Conservation (phyloP, 2,888 invertebrate genomes). For the Junonia oenone region DNA sequence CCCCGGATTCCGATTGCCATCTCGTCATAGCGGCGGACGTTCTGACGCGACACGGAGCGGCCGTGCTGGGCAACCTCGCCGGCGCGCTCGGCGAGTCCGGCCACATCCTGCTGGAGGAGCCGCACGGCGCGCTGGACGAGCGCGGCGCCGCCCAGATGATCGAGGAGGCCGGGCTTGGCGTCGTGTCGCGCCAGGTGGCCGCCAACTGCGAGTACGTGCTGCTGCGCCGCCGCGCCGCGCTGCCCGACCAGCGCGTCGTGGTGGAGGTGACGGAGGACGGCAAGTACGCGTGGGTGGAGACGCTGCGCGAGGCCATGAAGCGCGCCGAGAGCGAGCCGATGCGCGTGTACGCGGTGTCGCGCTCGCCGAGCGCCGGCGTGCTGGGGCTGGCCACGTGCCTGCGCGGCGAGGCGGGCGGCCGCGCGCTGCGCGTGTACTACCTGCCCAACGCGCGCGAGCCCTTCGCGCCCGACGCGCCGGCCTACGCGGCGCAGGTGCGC, state of each 20-base stretch:
- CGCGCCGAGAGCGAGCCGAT: slow-evolving; percentile 79
- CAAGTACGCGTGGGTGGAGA: slow-evolving; percentile 88
- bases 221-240: slow-evolving; percentile 79
- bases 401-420: slow-evolving; percentile 91
- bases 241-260: slow-evolving; percentile 63
- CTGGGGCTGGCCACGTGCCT: slow-evolving; percentile 95
- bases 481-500: slow-evolving; percentile 82
- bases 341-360: slow-evolving; percentile 84
- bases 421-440: slow-evolving; percentile 85
- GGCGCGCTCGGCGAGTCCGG: slow-evolving; percentile 84
- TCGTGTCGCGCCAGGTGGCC: slow-evolving; percentile 56
- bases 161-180: slow-evolving; percentile 51
- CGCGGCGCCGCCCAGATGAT: slow-evolving; percentile 48
- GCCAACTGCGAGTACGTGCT: slow-evolving; percentile 83
- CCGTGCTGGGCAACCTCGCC: slow-evolving; percentile 77
- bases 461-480: slow-evolving; percentile 78
- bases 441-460: slow-evolving; percentile 82
- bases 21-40: slow-evolving; percentile 84
- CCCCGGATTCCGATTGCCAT: slow-evolving; percentile 84
- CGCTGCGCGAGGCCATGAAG: slow-evolving; percentile 86
- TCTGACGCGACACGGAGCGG: slow-evolving; percentile 75
- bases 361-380: slow-evolving; percentile 85
- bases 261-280: slow-evolving; percentile 84
- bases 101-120: slow-evolving; percentile 87
- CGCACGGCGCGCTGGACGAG: slow-evolving; percentile 59